Evolutionary conservation across 1,140 invertebrate genomes (phyloP), one percentile per base, ranked within the genome.

Genomic region (Glossosoma conforme): DNA sequence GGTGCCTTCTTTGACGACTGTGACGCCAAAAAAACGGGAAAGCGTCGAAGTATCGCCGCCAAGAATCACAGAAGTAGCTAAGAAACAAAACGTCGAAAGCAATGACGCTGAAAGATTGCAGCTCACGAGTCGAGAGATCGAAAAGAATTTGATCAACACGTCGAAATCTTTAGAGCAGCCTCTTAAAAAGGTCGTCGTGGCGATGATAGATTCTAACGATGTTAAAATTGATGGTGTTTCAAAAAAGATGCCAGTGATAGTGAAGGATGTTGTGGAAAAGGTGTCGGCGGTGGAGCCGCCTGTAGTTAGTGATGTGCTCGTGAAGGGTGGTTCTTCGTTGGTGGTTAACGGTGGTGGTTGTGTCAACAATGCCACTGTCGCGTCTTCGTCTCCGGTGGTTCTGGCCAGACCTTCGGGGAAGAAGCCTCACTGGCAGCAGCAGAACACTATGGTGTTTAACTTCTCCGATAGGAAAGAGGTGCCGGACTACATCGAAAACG

Each of bases 401-500:
- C 6, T 28, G 24, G 14, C 40, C 28, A 40, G 50, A 50, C 50
- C 30, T 48, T 58, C 33, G 44, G 35, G 46, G 41, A 63, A 51
- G 53, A 55, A 56, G 52, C 62, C 61, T 4, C 41, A 54, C 28
- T 47, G 50, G 40, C 56, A 60, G 63, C 61, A 74, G 77, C 66
- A 52, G 28, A 88, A 82, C 58, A 84, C 86, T 8, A 85, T 91
- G 70, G 87, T 92, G 37, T 92, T 92, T 68, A 90, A 92, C 71
- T 93, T 92, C 69, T 87, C 83, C 56, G 78, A 81, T 65, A 79
- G 85, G 59, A 87, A 87, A 65, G 84, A 87, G 58, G 87, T 91
- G 56, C 89, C 90, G 37, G 87, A 91, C 77, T 91, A 93, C 70
- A 89, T 92, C 64, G 86, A 90, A 67, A 91, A 91, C 71, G 89